These are phyloP conservation scores for Charanyca ferruginea DNA, from an alignment of 2,888 invertebrate species.

Conservation along the genomic window DNA sequence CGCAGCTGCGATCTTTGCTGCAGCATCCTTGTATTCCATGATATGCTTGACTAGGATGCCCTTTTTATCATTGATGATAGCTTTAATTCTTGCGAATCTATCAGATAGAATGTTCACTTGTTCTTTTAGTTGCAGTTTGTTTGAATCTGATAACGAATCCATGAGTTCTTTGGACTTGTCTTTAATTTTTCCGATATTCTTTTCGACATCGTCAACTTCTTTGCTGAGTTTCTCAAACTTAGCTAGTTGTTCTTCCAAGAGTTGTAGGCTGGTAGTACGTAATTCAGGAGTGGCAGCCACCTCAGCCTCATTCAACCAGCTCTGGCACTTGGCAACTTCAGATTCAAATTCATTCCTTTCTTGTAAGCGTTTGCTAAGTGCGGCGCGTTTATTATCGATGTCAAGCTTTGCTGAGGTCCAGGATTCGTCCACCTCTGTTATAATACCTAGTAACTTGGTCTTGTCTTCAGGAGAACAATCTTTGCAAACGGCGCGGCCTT, in stretches of 20 bases:
- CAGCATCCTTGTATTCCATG: slow-evolving; percentile 95
- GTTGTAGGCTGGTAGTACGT: slow-evolving; percentile 94
- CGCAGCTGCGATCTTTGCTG: slow-evolving; percentile 95
- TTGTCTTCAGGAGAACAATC: slow-evolving; percentile 95
- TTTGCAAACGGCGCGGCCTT: slow-evolving; percentile 94
- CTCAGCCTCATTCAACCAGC: slow-evolving; percentile 98
- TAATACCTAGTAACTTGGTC: slow-evolving; percentile 92
- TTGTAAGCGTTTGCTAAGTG: slow-evolving; percentile 94
- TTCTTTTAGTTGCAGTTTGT: slow-evolving; percentile 95
- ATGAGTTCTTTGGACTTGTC: slow-evolving; percentile 95
- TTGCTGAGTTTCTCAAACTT: slow-evolving; percentile 95
- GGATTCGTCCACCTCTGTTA: slow-evolving; percentile 93
- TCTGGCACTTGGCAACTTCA: slow-evolving; percentile 95
- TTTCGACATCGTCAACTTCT: slow-evolving; percentile 93
- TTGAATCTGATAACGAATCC: slow-evolving; percentile 95
- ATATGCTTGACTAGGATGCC: slow-evolving; percentile 94
- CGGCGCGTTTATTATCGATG: slow-evolving; percentile 93
- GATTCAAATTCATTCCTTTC: slow-evolving; percentile 96
- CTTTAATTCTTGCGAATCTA: slow-evolving; percentile 94
- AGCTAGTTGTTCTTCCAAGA: slow-evolving; percentile 96
- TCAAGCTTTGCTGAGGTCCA: slow-evolving; percentile 94
- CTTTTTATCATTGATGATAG: slow-evolving; percentile 94
- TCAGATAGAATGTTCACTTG: slow-evolving; percentile 95
- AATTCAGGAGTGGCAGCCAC: slow-evolving; percentile 96
- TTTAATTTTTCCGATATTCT: slow-evolving; percentile 94